Conservation (phyloP, 1,140 invertebrate genomes). For the Drosophila sp. region DNA sequence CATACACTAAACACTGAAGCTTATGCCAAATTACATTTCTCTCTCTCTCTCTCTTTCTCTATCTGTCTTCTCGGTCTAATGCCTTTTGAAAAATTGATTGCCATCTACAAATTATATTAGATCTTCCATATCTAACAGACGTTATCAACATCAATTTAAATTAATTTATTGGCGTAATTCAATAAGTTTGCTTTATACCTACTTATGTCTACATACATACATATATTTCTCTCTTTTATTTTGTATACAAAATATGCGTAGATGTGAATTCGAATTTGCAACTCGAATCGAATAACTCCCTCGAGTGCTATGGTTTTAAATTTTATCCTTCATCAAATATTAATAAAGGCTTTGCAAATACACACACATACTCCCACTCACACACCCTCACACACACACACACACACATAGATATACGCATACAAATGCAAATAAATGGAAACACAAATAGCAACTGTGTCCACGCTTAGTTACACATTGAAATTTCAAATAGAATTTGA, state of each 20-base stretch:
- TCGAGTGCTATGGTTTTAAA: conserved; percentile 42
- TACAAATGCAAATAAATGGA: conserved; percentile 6
- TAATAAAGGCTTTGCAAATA: conserved; percentile 45
- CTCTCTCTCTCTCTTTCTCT: background rate
- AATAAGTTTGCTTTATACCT: conserved; percentile 8
- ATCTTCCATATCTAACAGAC: background rate
- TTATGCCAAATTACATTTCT: conserved; percentile 1
- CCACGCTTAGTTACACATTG: conserved; percentile 20
- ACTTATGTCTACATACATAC: conserved; percentile 9
- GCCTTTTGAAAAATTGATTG: conserved; percentile 8
- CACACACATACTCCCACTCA: background rate
- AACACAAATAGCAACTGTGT: conserved; percentile 29
- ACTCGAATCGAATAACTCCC: conserved; percentile 23
- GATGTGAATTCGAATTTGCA: conserved; percentile 18
- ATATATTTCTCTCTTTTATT: background rate
- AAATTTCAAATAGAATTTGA: conserved; percentile 8
- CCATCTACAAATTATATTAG: conserved; percentile 4
- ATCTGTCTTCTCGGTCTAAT: background rate
- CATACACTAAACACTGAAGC: background rate
- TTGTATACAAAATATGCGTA: conserved; percentile 29
- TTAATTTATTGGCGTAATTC: conserved; percentile 18
- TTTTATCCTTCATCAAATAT: conserved; percentile 53
- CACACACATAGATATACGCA: conserved; percentile 10
- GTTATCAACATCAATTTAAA: conserved; percentile 8
- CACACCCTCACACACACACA: conserved; percentile 4